Evolutionary conservation across 2,113 vertebrate species (phyloP).

Genomic region (Paradoxurus hermaphroditus): DNA sequence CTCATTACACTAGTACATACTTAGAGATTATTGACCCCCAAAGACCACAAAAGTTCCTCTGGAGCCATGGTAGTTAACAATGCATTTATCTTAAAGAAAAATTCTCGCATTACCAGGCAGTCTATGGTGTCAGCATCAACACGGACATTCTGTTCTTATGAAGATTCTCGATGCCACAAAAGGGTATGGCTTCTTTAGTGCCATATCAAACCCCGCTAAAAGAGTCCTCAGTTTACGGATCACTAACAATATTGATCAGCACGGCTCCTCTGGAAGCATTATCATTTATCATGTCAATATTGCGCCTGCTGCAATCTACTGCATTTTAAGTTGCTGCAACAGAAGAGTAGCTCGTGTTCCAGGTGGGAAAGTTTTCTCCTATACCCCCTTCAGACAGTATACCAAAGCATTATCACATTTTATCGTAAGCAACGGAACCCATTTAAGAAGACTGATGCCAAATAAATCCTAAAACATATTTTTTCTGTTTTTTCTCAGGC

Average conservation of each 20-base stretch:
- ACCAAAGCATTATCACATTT: not conserved
- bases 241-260: slow-evolving; percentile 72
- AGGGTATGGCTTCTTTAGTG: not conserved
- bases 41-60: slow-evolving; percentile 56
- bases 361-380: slow-evolving; percentile 30
- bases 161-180: slow-evolving; percentile 7
- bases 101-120: not conserved
- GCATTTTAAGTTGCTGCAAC: slow-evolving; percentile 11
- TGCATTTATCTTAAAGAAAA: slow-evolving; percentile 45
- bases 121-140: not conserved
- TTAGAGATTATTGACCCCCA: slow-evolving; percentile 60
- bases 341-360: not conserved
- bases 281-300: slow-evolving; percentile 34
- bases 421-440: not conserved
- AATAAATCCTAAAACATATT: slow-evolving; percentile 10
- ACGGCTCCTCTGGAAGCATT: slow-evolving; percentile 72
- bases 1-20: not conserved
- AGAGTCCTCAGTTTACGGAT: slow-evolving; percentile 70
- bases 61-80: slow-evolving; percentile 16
- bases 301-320: slow-evolving; percentile 25
- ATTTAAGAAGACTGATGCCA: slow-evolving; percentile 32
- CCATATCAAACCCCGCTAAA: slow-evolving; percentile 54
- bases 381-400: not conserved
- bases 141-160: not conserved
- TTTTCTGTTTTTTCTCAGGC: not conserved